Evolutionary conservation across 1,140 invertebrate species (phyloP).

Genomic region (Temnothorax nylanderi): DNA sequence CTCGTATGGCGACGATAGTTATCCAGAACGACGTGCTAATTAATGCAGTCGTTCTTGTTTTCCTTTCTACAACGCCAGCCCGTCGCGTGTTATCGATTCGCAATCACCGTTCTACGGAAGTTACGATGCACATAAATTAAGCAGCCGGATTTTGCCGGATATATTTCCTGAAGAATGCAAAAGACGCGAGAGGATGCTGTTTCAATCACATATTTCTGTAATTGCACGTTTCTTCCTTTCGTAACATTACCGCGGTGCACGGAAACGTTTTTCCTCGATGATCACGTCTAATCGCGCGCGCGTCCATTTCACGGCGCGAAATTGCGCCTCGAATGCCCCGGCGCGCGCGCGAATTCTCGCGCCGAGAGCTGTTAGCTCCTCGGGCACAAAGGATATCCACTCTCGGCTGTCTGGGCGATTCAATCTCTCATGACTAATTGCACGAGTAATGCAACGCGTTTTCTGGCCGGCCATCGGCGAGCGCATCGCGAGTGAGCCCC

Average conservation of each 20-base stretch:
- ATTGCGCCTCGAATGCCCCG: slow-evolving; percentile 14
- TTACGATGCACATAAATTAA: background rate
- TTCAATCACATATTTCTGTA: background rate
- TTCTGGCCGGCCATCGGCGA: slow-evolving; percentile 38
- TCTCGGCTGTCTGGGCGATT: slow-evolving; percentile 32
- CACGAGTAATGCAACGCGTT: slow-evolving; percentile 44
- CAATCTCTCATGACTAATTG: slow-evolving; percentile 59
- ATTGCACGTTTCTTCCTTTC: background rate
- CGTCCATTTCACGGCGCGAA: slow-evolving; percentile 13
- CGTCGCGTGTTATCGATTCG: background rate
- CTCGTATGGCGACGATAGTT: slow-evolving; percentile 16
- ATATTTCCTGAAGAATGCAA: slow-evolving; percentile 1
- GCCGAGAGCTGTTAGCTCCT: slow-evolving; percentile 16
- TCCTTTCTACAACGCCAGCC: slow-evolving; percentile 9
- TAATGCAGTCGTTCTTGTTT: slow-evolving; percentile 26
- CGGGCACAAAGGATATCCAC: background rate
- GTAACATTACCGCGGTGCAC: background rate
- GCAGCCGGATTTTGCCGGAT: background rate
- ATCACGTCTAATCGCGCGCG: slow-evolving; percentile 9
- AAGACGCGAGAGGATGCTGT: background rate
- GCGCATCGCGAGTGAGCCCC: slow-evolving; percentile 4
- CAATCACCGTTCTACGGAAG: background rate
- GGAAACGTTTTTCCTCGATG: background rate
- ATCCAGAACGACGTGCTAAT: slow-evolving; percentile 31
- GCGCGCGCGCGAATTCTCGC: slow-evolving; percentile 29